Evolutionary conservation across 2,888 invertebrate genomes (phyloP).

Genomic region (Cephus nigrinus): DNA sequence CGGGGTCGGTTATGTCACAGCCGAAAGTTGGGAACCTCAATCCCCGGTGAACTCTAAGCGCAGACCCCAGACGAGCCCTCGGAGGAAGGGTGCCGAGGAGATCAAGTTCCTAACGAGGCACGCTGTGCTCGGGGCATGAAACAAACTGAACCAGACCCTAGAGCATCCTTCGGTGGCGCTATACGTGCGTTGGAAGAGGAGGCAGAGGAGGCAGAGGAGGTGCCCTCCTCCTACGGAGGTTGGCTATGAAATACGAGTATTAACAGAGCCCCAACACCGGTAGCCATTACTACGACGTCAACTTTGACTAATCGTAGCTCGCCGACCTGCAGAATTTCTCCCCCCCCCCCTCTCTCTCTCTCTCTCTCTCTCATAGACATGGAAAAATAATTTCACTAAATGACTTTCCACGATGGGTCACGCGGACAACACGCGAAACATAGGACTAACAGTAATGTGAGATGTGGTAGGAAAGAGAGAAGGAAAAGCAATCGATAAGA

Average conservation of each 20-base stretch:
- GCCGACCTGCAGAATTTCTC: conserved; percentile 18
- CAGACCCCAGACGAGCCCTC: conserved; percentile 33
- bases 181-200: conserved; percentile 6
- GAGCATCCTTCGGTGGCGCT: conserved; percentile 21
- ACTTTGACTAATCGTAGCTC: conserved; percentile 35
- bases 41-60: conserved; percentile 40
- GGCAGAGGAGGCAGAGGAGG: conserved; percentile 19
- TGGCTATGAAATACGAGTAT: conserved; percentile 52
- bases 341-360: conserved; percentile 13
- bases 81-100: conserved; percentile 33
- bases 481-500: too few relatives aligned
- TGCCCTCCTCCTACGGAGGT: conserved; percentile 17
- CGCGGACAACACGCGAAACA: too few relatives aligned
- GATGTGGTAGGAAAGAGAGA: too few relatives aligned
- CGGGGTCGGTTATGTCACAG: conserved; percentile 29
- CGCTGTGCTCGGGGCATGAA: conserved; percentile 50
- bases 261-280: conserved; percentile 34
- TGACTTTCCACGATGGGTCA: conserved; percentile 17
- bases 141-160: conserved; percentile 51
- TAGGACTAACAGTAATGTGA: too few relatives aligned
- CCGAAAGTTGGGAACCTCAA: conserved; percentile 43
- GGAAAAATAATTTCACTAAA: conserved; percentile 21
- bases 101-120: conserved; percentile 60
- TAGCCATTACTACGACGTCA: conserved; percentile 9
- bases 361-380: background rate